phyloP scores from a whole-genome alignment of 2,113 vertebrate species.

The Penelope pileata region DNA sequence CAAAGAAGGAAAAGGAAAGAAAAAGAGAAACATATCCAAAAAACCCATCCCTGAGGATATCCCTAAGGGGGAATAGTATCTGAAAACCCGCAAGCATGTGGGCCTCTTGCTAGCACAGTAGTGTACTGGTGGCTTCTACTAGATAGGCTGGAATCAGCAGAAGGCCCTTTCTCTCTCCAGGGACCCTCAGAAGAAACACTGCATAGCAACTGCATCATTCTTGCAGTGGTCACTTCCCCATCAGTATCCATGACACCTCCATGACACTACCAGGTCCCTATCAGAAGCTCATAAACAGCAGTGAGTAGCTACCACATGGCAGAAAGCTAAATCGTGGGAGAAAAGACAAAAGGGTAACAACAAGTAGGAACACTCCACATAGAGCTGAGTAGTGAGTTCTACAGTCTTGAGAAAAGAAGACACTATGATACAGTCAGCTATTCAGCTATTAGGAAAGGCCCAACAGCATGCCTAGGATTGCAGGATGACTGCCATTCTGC shows the following conservation, averaged over 20 bases:
- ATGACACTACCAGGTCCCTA: background rate
- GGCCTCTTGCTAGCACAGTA: background rate
- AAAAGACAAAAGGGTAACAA: background rate
- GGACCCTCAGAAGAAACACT: background rate
- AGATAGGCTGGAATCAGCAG: background rate
- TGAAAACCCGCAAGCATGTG: background rate
- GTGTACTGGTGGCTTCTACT: background rate
- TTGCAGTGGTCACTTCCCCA: background rate
- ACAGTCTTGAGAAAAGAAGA: background rate
- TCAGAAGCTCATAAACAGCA: background rate
- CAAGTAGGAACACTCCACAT: background rate
- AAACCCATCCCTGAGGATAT: background rate
- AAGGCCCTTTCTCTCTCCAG: background rate
- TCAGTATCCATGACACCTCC: background rate
- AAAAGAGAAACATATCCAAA: background rate
- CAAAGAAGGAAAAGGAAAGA: background rate
- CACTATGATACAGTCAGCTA: background rate
- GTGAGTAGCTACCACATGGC: background rate
- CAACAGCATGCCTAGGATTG: background rate
- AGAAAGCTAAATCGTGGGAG: background rate
- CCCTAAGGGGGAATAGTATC: background rate
- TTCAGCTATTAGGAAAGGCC: background rate
- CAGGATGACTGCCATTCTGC: background rate
- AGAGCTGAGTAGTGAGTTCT: accelerated
- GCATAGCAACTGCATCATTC: background rate